Conservation (phyloP, 1,140 invertebrate species). For the Portunus trituberculatus region DNA sequence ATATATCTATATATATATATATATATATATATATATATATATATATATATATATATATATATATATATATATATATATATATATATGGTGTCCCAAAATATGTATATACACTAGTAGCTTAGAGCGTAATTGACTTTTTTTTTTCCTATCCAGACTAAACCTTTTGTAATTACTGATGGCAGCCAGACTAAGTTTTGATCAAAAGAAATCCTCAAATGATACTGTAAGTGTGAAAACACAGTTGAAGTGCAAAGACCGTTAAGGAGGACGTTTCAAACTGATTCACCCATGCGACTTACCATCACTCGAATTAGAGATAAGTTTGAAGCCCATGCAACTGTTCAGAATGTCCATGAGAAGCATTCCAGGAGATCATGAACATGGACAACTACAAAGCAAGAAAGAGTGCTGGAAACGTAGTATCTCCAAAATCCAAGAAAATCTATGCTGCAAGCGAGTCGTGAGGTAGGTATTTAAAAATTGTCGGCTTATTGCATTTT, state of each 20-base stretch:
- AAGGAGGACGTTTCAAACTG: not conserved
- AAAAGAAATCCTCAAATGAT: too few relatives aligned
- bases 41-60: too few relatives aligned
- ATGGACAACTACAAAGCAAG: not conserved
- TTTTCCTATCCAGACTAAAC: not conserved
- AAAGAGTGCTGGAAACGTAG: not conserved
- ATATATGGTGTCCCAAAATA: too few relatives aligned
- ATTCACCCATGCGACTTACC: not conserved
- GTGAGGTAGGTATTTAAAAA: not conserved
- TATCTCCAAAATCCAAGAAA: too few relatives aligned
- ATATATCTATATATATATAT: too few relatives aligned
- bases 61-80: too few relatives aligned
- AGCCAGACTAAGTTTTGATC: too few relatives aligned
- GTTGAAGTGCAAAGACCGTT: too few relatives aligned
- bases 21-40: too few relatives aligned
- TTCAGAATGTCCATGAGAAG: not conserved
- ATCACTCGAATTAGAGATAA: slow-evolving; percentile 23
- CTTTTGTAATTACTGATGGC: not conserved
- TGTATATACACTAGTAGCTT: not conserved
- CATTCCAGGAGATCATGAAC: not conserved
- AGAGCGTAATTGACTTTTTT: not conserved
- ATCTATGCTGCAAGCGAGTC: not conserved
- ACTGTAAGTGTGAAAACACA: not conserved
- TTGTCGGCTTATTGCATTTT: too few relatives aligned
- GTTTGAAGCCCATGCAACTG: not conserved